Base-by-base conservation (phyloP, 37 sponge, comb jelly and placozoan genomes). In the Cliona cf. orientalis region DNA sequence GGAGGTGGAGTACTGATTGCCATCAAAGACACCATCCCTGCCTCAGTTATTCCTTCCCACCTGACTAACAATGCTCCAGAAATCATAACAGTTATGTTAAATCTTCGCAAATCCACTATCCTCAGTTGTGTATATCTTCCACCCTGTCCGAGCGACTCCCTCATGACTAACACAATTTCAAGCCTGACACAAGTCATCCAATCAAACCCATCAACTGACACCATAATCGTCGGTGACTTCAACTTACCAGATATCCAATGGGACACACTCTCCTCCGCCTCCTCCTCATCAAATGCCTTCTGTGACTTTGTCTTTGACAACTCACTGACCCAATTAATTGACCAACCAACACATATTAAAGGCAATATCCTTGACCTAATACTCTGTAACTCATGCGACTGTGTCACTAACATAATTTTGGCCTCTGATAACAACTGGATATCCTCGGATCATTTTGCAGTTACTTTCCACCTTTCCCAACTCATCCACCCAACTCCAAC, bases 1-100 rank as follows among this genome's bases (percentile, higher is more conserved):
- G 70, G 70, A 43, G 45, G 70, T 42, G 70, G 45, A 28, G 70
- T 42, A 14, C 26, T 69, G 28, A 42, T 69, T 40, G 70, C 45
- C 26, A 28, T 69, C 14, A 69, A 41, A 41, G n/a, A 69, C 25
- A 28, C 70, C 1, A 23, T 40, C 21, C 45, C 70, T 1, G 21
- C 39, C n/a, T n/a, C n/a, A n/a, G n/a, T n/a, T n/a, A n/a, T n/a
- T 42, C 6, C 4, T 42, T 42, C 2, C 9, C 9, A 49, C 14
- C 53, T 49, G 14, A 19, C 53, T 49, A 14, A 49, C 14, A 49
- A 12, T 4, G 29, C 70, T 11, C 70, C 42, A 22, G 2, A 2
- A 42, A 4, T 43, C 21, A 5, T 69, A 23, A 45, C 40, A 69
- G 70, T 69, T 21, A 26, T 69, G 21, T 43, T 45, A 42, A 19